Evolutionary conservation across 1,140 invertebrate genomes (phyloP), one percentile per base, ranked within the genome.

Genomic region (Araneus ventricosus): DNA sequence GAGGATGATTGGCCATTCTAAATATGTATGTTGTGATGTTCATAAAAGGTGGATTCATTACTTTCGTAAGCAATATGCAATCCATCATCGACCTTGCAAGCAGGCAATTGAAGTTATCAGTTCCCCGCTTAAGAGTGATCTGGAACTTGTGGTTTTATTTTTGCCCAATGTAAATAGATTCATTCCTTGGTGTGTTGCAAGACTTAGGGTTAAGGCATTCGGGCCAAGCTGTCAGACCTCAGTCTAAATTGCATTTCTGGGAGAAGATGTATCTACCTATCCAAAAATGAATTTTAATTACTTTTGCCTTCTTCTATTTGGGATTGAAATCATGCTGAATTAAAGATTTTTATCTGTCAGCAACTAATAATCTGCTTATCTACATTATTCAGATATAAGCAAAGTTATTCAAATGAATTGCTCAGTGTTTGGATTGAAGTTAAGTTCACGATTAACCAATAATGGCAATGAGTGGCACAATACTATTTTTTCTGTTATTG

Each of bases 11-110:
- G 70, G 70, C 70, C 34, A 79, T 37, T 30, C 34, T 37, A 17
- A 37, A 79, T 34, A 30, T 34, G 34, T 30, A 30, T 79, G 70
- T 30, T 37, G 24, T 30, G 34, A 30, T 24, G 10, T 52, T 45
- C 80, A 82, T 27, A 82, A 82, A 82, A 41, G 22, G 80, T 27
- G 80, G 37, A 82, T 82, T 82, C 80, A 82, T 52, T 52, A 45
- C 80, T 39, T 45, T 39, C 8, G 80, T 45, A 17, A 82, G 37
- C 80, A 82, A 82, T 82, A 45, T 82, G 37, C 80, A 82, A 82
- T 82, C 80, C 80, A 82, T 82, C 80, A 82, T 82, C 80, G 41
- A 82, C 80, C 34, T 41, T 37, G 27, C 70, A 34, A 37, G 17
- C 24, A 61, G 59, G 27, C 67, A 75, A 34, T 37, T 75, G n/a